phyloP scores from a whole-genome alignment of 2,888 invertebrate species.

The Pseudeuparius sepicola region DNA sequence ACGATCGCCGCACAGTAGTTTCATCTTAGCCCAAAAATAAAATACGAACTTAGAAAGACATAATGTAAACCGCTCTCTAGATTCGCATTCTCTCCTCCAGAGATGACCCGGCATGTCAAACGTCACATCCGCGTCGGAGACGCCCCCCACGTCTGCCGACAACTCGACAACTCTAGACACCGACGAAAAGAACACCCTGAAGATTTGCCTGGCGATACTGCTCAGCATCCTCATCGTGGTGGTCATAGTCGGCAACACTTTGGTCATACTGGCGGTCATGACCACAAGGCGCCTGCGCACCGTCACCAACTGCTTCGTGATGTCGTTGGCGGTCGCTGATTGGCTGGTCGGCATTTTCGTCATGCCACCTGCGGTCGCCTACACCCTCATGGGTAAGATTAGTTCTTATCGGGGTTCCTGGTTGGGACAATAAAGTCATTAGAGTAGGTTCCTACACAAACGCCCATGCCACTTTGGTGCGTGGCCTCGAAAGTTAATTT shows the following conservation, averaged over 20 bases:
- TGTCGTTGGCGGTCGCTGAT: slow-evolving; percentile 89
- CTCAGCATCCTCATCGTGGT: slow-evolving; percentile 59
- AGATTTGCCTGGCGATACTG: slow-evolving; percentile 52
- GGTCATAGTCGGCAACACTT: slow-evolving; percentile 75
- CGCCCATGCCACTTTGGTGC: too few relatives aligned
- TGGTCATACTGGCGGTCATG: slow-evolving; percentile 82
- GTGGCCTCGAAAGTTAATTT: too few relatives aligned
- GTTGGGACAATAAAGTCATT: too few relatives aligned
- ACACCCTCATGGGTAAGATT: slow-evolving; percentile 73
- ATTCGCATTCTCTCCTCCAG: slow-evolving; percentile 29
- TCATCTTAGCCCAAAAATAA: too few relatives aligned
- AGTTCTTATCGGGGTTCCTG: too few relatives aligned
- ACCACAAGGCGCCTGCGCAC: slow-evolving; percentile 80
- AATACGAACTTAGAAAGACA: too few relatives aligned
- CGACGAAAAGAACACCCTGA: slow-evolving; percentile 31
- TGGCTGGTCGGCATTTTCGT: slow-evolving; percentile 87
- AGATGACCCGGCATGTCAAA: slow-evolving; percentile 37
- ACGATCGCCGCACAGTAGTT: too few relatives aligned
- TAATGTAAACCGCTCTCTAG: background rate
- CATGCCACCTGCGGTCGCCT: slow-evolving; percentile 90
- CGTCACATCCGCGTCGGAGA: slow-evolving; percentile 24
- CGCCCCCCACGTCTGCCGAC: slow-evolving; percentile 7
- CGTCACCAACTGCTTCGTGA: slow-evolving; percentile 92
- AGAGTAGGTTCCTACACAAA: too few relatives aligned
- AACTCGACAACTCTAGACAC: slow-evolving; percentile 5